phyloP scores from a whole-genome alignment of 1,140 invertebrate species.

The Bombus balteatus region DNA sequence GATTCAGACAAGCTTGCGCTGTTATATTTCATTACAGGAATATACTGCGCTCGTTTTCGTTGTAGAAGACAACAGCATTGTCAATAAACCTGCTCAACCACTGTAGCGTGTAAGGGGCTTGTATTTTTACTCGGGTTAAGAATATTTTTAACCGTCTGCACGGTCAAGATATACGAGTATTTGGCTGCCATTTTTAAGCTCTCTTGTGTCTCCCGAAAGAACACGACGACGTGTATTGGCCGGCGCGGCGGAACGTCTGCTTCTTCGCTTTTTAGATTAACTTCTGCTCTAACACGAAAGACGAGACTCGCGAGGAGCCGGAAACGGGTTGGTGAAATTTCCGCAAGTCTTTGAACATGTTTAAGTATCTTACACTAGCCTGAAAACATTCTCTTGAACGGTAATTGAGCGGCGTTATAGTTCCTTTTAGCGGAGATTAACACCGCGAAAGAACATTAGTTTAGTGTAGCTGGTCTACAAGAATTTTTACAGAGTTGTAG shows the following conservation, averaged over 20 bases:
- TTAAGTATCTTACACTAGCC: neutral
- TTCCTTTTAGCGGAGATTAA: neutral
- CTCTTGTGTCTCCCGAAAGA: neutral
- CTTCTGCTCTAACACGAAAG: neutral
- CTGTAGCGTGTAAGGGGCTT: neutral
- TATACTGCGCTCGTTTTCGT: neutral
- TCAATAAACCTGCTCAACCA: neutral
- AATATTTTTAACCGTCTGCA: slow-evolving; percentile 31
- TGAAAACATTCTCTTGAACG: neutral
- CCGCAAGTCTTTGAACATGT: neutral
- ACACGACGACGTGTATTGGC: neutral
- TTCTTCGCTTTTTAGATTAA: neutral
- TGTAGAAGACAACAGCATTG: neutral
- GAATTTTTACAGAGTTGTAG: too few species aligned
- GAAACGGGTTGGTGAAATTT: neutral
- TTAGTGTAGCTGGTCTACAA: neutral
- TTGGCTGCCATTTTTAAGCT: slow-evolving; percentile 9
- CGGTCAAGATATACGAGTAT: neutral
- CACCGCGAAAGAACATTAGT: neutral
- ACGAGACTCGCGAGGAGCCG: neutral
- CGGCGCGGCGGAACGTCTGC: neutral
- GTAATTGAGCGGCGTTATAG: neutral
- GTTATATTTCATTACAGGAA: neutral
- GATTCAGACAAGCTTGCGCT: neutral
- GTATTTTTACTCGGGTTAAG: neutral